Conservation (phyloP, 2,888 invertebrate species). For the Ferrisia virgata region DNA sequence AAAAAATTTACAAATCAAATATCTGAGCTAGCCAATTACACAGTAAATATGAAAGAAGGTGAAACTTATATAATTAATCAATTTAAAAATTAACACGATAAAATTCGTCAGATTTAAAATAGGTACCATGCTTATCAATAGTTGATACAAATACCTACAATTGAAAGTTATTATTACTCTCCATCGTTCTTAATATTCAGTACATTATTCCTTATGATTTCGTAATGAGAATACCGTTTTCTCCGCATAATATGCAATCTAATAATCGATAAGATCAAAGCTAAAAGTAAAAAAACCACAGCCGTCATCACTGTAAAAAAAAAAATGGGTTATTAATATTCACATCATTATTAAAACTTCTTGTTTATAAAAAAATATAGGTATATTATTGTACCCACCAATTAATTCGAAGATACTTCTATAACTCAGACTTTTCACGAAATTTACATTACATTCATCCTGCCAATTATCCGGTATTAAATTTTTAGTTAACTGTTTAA, state of each 20-base stretch:
- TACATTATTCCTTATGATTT: not conserved
- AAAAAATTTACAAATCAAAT: not conserved
- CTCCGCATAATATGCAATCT: not conserved
- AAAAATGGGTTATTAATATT: not conserved
- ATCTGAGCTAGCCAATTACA: not conserved
- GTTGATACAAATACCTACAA: too few relatives aligned
- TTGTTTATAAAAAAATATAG: too few relatives aligned
- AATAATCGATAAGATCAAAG: not conserved
- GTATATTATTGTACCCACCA: not conserved
- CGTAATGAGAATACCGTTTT: conserved; percentile 6
- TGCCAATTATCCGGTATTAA: conserved; percentile 38
- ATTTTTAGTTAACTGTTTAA: conserved; percentile 56
- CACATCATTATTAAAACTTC: too few relatives aligned
- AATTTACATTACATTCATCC: conserved; percentile 33
- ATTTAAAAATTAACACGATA: conserved; percentile 17
- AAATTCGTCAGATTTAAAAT: conserved; percentile 26
- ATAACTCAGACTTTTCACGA: conserved; percentile 11
- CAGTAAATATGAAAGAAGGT: not conserved
- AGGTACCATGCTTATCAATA: not conserved
- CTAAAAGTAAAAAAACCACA: conserved; percentile 10
- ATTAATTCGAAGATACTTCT: conserved; percentile 2
- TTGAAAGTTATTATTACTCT: not conserved
- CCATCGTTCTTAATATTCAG: not conserved
- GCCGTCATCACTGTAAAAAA: not conserved
- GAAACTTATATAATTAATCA: conserved; percentile 22